Evolutionary conservation across 37 sponge, comb jelly and placozoan genomes (phyloP).

Genomic region (Aphrocallistes beatrix): DNA sequence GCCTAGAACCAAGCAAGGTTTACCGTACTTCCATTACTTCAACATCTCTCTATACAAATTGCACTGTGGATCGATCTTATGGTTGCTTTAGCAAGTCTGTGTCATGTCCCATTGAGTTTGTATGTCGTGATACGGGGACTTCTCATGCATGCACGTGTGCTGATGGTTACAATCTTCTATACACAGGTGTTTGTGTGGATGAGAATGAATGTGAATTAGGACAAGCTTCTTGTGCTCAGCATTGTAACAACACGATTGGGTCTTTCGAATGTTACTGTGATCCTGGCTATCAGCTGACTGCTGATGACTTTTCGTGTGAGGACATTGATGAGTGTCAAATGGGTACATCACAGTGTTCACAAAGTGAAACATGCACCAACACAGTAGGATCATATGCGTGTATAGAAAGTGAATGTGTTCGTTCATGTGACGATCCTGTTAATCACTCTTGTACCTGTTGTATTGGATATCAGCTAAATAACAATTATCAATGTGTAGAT

Average conservation of each 20-base stretch:
- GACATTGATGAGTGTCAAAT: background rate
- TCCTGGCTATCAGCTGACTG: background rate
- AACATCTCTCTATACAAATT: background rate
- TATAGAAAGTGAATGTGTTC: background rate
- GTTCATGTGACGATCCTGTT: background rate
- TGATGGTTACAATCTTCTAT: background rate
- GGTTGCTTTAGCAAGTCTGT: background rate
- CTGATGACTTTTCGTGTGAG: background rate
- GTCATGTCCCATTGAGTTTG: background rate
- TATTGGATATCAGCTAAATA: background rate
- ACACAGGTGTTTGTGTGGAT: background rate
- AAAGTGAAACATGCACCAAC: background rate
- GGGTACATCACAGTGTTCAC: background rate
- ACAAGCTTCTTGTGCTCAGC: background rate
- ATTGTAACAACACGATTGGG: background rate
- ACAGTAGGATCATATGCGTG: background rate
- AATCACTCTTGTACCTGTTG: background rate
- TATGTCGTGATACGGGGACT: background rate
- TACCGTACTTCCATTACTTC: background rate
- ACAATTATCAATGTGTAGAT: background rate
- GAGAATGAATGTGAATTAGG: background rate
- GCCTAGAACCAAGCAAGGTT: background rate
- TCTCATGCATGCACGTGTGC: background rate
- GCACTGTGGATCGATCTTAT: background rate
- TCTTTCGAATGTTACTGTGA: background rate